Evolutionary conservation across 2,113 vertebrate species (phyloP).

Genomic region (Cnemophilus loriae): DNA sequence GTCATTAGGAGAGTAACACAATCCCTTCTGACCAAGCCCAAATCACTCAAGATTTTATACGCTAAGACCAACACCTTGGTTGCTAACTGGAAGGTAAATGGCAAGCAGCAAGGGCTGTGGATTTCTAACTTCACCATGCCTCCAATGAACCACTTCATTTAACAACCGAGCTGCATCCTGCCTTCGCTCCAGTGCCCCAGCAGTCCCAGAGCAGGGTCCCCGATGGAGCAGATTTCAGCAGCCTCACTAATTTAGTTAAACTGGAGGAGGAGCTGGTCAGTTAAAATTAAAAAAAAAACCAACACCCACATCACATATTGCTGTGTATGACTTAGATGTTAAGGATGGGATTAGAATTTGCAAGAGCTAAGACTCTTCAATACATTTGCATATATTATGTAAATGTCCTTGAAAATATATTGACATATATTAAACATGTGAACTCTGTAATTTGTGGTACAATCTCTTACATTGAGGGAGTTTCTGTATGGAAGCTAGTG

Average conservation of each 20-base stretch:
- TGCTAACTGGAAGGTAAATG: background rate
- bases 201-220: background rate
- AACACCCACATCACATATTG: background rate
- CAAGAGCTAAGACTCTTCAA: background rate
- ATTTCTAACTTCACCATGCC: background rate
- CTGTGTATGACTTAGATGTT: background rate
- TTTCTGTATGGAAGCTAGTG: background rate
- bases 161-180: background rate
- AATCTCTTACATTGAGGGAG: background rate
- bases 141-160: background rate
- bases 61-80: background rate
- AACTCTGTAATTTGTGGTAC: background rate
- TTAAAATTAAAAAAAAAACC: background rate
- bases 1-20: background rate
- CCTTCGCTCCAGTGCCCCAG: background rate
- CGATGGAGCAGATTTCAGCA: background rate
- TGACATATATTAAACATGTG: slow-evolving; percentile 11
- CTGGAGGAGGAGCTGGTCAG: background rate
- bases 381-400: slow-evolving; percentile 34
- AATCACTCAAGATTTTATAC: background rate
- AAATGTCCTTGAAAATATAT: slow-evolving; percentile 15
- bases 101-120: background rate
- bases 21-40: background rate
- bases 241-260: background rate
- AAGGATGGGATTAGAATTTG: background rate